Conservation (phyloP, 2,797 vertebrate species). For the Hephaestus fuliginosus region DNA sequence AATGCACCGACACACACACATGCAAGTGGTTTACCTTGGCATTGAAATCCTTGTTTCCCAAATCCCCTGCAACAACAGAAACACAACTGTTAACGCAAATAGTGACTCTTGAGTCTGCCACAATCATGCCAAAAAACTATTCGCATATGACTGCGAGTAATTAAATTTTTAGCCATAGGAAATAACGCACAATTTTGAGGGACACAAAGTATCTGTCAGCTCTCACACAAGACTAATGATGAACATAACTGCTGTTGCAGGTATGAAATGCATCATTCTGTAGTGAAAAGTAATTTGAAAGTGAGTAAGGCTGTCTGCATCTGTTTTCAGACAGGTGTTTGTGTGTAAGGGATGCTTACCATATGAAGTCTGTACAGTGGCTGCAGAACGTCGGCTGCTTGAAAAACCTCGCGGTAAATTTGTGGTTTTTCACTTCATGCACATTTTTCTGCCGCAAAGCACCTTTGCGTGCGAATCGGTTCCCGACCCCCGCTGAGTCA, state of each 20-base stretch:
- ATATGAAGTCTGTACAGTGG: slow-evolving; percentile 97
- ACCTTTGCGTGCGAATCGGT: slow-evolving; percentile 92
- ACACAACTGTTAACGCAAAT: slow-evolving; percentile 18
- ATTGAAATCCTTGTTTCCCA: slow-evolving; percentile 99
- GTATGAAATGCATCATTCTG: neutral
- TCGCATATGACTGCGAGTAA: too few relatives aligned
- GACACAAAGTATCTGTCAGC: too few relatives aligned
- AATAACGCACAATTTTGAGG: too few relatives aligned
- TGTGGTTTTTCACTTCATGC: slow-evolving; percentile 95
- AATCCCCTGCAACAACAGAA: slow-evolving; percentile 91
- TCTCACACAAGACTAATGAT: neutral
- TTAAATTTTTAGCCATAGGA: too few relatives aligned
- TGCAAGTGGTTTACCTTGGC: slow-evolving; percentile 92
- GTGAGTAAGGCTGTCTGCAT: neutral
- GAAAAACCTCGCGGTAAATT: slow-evolving; percentile 94
- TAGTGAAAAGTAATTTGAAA: neutral
- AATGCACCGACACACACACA: neutral
- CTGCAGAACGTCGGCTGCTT: slow-evolving; percentile 96
- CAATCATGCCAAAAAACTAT: too few relatives aligned
- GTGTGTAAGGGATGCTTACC: slow-evolving; percentile 82
- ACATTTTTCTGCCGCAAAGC: slow-evolving; percentile 96
- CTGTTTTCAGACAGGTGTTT: neutral
- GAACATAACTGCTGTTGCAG: too few relatives aligned
- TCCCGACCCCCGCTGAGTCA: slow-evolving; percentile 89
- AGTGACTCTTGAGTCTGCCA: neutral